Conservation (phyloP, 2,888 invertebrate species). For the Megalurothrips usitatus region DNA sequence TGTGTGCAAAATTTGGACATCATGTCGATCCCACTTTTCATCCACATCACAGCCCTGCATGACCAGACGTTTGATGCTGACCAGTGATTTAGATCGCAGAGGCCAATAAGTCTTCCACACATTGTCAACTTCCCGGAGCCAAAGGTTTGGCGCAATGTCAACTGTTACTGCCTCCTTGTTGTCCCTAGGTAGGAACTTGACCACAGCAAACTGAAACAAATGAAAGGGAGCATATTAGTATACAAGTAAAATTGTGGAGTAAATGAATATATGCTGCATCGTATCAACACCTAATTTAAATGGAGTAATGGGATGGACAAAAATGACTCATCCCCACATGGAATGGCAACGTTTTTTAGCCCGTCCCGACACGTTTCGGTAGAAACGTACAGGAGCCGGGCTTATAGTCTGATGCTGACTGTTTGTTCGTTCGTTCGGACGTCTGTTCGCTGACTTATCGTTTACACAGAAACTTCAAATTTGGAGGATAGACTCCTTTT, state of each 20-base stretch:
- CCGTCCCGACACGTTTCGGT: no score
- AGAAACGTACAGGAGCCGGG: no score
- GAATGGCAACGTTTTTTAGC: background rate
- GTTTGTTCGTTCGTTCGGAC: no score
- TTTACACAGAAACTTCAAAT: no score
- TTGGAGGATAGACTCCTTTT: no score
- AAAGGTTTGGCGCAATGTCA: background rate
- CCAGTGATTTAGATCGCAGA: background rate
- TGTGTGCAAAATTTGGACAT: background rate
- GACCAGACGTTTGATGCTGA: background rate
- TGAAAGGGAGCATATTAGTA: background rate
- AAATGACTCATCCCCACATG: background rate
- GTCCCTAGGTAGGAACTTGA: background rate
- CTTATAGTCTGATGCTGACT: no score
- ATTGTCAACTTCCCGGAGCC: background rate
- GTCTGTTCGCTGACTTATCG: no score
- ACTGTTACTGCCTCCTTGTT: background rate
- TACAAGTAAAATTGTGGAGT: no score
- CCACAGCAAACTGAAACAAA: background rate
- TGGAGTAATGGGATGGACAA: background rate
- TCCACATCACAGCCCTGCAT: background rate
- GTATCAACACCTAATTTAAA: background rate
- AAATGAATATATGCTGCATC: no score
- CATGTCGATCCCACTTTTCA: background rate
- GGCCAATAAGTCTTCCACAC: background rate